Conservation (phyloP, 2,888 invertebrate genomes). For the Nomada goodeniana region DNA sequence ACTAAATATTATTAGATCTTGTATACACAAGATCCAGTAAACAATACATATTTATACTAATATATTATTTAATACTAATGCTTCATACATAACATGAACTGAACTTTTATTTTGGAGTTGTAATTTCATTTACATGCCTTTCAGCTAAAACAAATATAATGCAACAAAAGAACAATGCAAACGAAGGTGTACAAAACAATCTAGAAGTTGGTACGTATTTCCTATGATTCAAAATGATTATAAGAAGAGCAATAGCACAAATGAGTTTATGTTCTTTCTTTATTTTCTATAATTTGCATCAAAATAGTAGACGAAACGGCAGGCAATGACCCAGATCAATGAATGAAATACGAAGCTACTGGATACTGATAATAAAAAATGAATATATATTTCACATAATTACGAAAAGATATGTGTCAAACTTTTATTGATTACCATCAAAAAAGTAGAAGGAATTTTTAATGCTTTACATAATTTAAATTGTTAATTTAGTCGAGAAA, state of each 20-base stretch:
- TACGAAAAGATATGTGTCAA: slow-evolving; percentile 32
- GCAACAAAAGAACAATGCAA: slow-evolving; percentile 40
- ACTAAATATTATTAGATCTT: slow-evolving; percentile 11
- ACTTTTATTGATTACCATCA: slow-evolving; percentile 30
- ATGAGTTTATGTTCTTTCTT: slow-evolving; percentile 29
- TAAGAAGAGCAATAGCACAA: background rate
- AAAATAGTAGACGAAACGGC: slow-evolving; percentile 46
- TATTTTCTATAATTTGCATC: slow-evolving; percentile 37
- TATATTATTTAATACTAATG: slow-evolving; percentile 26
- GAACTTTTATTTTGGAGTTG: slow-evolving; percentile 56
- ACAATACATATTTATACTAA: background rate
- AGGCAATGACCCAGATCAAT: slow-evolving; percentile 44
- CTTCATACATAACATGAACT: slow-evolving; percentile 29
- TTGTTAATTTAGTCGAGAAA: slow-evolving; percentile 7
- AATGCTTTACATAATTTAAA: slow-evolving; percentile 9
- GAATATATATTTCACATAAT: slow-evolving; percentile 22
- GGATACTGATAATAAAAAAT: slow-evolving; percentile 37
- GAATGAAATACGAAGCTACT: slow-evolving; percentile 37
- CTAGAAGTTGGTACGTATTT: slow-evolving; percentile 10
- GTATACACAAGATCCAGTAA: background rate
- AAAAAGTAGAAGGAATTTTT: slow-evolving; percentile 13
- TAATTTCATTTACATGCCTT: slow-evolving; percentile 65
- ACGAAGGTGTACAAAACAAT: slow-evolving; percentile 22
- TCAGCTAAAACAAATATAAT: slow-evolving; percentile 57
- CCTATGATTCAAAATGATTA: background rate